Evolutionary conservation across 2,113 vertebrate species (phyloP).

Genomic region (Coryphaenoides rupestris): DNA sequence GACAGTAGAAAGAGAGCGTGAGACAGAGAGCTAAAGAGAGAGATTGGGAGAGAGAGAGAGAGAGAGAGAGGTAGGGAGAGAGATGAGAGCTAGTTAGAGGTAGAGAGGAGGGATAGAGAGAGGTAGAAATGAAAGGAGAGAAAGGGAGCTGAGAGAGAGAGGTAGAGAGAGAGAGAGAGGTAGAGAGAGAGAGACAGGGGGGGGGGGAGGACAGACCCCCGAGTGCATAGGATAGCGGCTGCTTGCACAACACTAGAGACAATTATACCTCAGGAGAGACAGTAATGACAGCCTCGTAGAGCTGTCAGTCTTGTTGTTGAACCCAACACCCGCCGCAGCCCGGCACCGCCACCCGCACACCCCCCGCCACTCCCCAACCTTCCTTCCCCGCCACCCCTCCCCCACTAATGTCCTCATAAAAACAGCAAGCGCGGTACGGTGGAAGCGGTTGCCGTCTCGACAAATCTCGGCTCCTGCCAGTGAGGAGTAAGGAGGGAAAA

Average conservation of each 20-base stretch:
- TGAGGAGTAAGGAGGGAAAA: neutral
- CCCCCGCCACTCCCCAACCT: too few species aligned
- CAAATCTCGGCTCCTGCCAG: neutral
- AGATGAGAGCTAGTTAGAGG: too few species aligned
- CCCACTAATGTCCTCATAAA: neutral
- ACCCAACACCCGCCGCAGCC: constrained; percentile 12
- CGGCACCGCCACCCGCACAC: too few species aligned
- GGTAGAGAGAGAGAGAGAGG: too few species aligned
- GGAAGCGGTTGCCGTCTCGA: neutral
- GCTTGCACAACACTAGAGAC: constrained; percentile 53
- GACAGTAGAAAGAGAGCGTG: too few species aligned
- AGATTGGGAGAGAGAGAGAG: too few species aligned
- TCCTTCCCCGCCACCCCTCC: neutral
- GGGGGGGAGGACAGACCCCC: constrained; percentile 13
- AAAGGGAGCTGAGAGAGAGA: too few species aligned
- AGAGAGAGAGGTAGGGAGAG: too few species aligned
- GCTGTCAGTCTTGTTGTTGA: constrained; percentile 50
- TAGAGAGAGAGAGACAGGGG: too few species aligned
- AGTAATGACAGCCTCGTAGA: constrained; percentile 53
- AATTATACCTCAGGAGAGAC: constrained; percentile 59
- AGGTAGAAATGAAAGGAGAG: neutral
- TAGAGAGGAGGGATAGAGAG: neutral
- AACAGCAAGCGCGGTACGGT: neutral
- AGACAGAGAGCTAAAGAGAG: too few species aligned
- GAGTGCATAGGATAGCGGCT: constrained; percentile 37